A percentile compares a stretch with the other conserved stretches of the same genome.
These are phyloP conservation scores for Heptranchias perlo DNA, from an alignment of 2,113 vertebrate genomes.

Conservation along the genomic window DNA sequence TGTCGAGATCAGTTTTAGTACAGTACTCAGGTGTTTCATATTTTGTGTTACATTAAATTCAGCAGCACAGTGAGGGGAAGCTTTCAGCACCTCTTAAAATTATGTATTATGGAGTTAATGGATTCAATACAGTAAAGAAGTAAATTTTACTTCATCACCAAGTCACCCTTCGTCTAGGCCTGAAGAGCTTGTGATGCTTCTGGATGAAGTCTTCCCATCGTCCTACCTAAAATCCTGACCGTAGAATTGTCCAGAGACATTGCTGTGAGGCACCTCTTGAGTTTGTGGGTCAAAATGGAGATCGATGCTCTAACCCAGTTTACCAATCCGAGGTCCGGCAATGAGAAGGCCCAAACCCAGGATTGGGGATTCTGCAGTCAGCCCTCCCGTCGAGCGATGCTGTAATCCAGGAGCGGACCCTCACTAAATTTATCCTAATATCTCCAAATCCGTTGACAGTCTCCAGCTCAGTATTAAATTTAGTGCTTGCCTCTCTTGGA, in stretches of 20 bases:
- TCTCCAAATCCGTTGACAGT: too few relatives aligned
- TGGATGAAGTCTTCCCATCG: neutral
- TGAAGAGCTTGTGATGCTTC: neutral
- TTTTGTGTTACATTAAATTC: neutral
- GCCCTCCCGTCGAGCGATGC: too few relatives aligned
- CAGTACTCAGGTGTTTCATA: neutral
- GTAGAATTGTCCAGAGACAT: too few relatives aligned
- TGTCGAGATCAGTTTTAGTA: neutral
- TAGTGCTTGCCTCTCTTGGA: too few relatives aligned
- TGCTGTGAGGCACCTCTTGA: too few relatives aligned
- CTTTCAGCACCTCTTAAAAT: neutral
- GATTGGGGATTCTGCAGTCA: neutral
- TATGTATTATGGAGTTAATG: neutral
- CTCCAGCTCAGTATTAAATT: too few relatives aligned
- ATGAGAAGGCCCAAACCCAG: neutral
- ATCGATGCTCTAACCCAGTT: neutral
- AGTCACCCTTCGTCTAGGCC: neutral
- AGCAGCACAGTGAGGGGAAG: neutral
- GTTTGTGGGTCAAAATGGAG: too few relatives aligned
- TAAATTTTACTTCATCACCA: neutral
- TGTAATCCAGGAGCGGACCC: neutral
- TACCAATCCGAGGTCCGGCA: neutral
- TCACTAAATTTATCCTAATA: neutral
- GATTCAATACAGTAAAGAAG: too few relatives aligned
- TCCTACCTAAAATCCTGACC: too few relatives aligned